phyloP scores from a whole-genome alignment of 2,797 vertebrate genomes.

The Decapterus maruadsi region DNA sequence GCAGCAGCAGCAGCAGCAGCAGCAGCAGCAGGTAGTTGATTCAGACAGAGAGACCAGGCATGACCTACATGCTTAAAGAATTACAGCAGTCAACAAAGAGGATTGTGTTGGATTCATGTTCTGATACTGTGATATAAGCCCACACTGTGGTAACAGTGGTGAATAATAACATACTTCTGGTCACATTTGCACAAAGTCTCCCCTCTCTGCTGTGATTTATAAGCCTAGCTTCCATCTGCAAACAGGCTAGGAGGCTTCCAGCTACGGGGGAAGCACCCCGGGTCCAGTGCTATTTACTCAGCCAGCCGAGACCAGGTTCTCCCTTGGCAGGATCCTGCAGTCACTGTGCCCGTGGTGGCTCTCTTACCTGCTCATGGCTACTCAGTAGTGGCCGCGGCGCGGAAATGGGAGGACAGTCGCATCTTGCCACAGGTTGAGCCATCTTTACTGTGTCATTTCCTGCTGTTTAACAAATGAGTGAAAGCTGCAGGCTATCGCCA shows the following conservation, averaged over 20 bases:
- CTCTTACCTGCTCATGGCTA: slow-evolving; percentile 48
- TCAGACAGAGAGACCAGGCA: slow-evolving; percentile 52
- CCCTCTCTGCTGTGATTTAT: slow-evolving; percentile 79
- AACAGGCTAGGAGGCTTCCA: slow-evolving; percentile 77
- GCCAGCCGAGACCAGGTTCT: slow-evolving; percentile 68
- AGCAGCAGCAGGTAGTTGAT: slow-evolving; percentile 63
- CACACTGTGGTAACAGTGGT: slow-evolving; percentile 61
- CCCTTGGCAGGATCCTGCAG: slow-evolving; percentile 68
- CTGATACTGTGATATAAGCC: slow-evolving; percentile 58
- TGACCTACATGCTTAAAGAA: slow-evolving; percentile 72
- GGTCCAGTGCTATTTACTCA: slow-evolving; percentile 83
- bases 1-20: slow-evolving; percentile 63
- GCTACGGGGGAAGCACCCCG: slow-evolving; percentile 75
- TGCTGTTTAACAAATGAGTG: slow-evolving; percentile 76
- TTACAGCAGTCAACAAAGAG: slow-evolving; percentile 71
- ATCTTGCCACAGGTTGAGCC: slow-evolving; percentile 67
- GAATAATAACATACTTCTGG: slow-evolving; percentile 73
- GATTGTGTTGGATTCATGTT: slow-evolving; percentile 63
- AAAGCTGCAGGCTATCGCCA: slow-evolving; percentile 63
- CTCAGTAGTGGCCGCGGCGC: slow-evolving; percentile 47
- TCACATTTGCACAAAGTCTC: slow-evolving; percentile 79
- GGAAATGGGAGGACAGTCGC: slow-evolving; percentile 43
- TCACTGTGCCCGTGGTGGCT: slow-evolving; percentile 43
- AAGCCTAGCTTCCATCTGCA: slow-evolving; percentile 80
- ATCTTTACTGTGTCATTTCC: slow-evolving; percentile 73